phyloP scores from a whole-genome alignment of 2,888 invertebrate species.

The Notodonta ziczac region DNA sequence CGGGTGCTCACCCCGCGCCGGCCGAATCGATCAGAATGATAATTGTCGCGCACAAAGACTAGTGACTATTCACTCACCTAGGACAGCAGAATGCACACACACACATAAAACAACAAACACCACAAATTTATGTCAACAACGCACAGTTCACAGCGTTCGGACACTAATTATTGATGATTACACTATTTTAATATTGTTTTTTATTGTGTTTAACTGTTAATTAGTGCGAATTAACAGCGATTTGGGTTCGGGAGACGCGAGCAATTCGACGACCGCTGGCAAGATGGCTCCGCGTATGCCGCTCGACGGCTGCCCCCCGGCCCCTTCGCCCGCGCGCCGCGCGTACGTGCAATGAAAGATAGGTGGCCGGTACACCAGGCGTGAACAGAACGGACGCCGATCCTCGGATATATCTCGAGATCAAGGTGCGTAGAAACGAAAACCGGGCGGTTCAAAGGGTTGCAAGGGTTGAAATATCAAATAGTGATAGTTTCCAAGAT shows the following conservation, averaged over 20 bases:
- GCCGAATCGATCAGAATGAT: constrained; percentile 82
- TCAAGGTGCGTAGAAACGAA: neutral
- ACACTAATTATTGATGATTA: constrained; percentile 51
- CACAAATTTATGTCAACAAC: constrained; percentile 68
- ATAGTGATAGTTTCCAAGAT: no score
- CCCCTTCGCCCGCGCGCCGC: constrained; percentile 66
- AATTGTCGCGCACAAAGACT: constrained; percentile 84
- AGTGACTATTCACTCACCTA: constrained; percentile 81
- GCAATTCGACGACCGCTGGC: constrained; percentile 79
- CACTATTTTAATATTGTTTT: constrained; percentile 55
- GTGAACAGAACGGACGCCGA: constrained; percentile 50
- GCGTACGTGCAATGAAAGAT: constrained; percentile 85
- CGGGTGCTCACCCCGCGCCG: constrained; percentile 77
- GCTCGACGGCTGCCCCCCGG: constrained; percentile 68
- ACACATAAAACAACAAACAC: constrained; percentile 71
- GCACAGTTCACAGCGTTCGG: constrained; percentile 46
- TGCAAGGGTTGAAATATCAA: no score
- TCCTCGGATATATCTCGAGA: constrained; percentile 53
- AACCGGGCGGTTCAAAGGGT: no score
- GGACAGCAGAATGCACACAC: constrained; percentile 77
- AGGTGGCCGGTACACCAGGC: constrained; percentile 72
- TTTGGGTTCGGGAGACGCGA: constrained; percentile 78
- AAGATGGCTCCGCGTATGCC: constrained; percentile 81
- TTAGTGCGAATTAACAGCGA: constrained; percentile 79
- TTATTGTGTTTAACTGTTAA: constrained; percentile 69